Evolutionary conservation across 2,888 invertebrate species (phyloP), one percentile per base, ranked within the genome.

Genomic region (Pilophorus perplexus): DNA sequence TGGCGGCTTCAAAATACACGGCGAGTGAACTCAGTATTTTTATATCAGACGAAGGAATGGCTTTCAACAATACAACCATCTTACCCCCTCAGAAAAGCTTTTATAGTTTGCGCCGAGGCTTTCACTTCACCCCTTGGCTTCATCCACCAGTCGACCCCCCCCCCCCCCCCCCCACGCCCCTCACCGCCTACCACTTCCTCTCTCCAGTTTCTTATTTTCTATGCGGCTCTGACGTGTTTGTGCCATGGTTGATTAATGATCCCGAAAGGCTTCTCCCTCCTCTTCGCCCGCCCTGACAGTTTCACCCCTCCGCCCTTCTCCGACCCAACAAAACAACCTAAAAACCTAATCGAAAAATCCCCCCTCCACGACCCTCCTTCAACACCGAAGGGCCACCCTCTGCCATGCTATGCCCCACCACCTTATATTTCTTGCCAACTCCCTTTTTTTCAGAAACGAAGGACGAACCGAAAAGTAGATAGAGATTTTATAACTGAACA

Each of bases 261-360:
- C 54, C 40, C 55, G 64, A 64, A 50, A 57, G n/a, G n/a, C n/a
- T n/a, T n/a, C n/a, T n/a, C 48, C 55, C 64, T 52, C 65, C 46
- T 59, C 50, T 64, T 20, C 33, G 25, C 33, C 42, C 55, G 57
- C 57, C n/a, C n/a, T n/a, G n/a, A n/a, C n/a, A n/a, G n/a, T n/a
- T n/a, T n/a, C n/a, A n/a, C n/a, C n/a, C n/a, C n/a, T 54, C 10
- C 48, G 40, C 46, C 38, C 40, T 25, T 37, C 65, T 28, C 23
- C 40, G 33, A 10, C 40, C 67, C 67, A 67, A 66, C 69, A 67
- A 69, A 69, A 67, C 67, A 69, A 69, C 69, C 67, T 69, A 69
- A 69, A 69, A 69, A 69, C 69, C 69, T 69, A 69, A 69, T 69
- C 67, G 67, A 69, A 69, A 69, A 69, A 69, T 67, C 69, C 69